Base-by-base conservation (phyloP, 2,797 vertebrate species). In the Hydrophis major region DNA sequence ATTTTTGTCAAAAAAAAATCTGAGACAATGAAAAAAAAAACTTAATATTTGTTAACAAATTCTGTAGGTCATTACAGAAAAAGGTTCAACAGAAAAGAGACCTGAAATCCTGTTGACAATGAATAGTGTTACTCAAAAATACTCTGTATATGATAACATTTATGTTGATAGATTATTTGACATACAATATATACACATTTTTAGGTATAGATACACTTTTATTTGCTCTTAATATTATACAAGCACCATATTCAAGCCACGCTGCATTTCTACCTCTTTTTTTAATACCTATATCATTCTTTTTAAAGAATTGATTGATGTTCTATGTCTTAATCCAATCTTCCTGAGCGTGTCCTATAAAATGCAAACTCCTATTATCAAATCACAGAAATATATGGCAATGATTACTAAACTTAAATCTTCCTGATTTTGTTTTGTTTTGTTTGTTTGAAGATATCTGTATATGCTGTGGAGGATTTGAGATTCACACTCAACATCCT, bases 391-490 rank as follows among this genome's bases (percentile, higher is more conserved):
- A 66, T 66, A 50, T 66, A 10, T 63, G 25, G 74, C 8, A 63
- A 27, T 12, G 2, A 55, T n/a, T 78, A 13, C 61, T 53, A 88
- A 20, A 25, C 47, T 78, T 90, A 92, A 42, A 32, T 86, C 37
- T 18, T 90, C 4, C 90, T 57, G 14, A 4, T 10, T 22, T 42
- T 56, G 50, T 2, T 90, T 87, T 78, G 1, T 66, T 90, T 94
- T 69, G 1, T 86, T 88, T 94, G 66, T 63, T 94, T 69, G 53
- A 5, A 96, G 94, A 97, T 78, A 56, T 95, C 47, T 96, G 94
- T 55, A 93, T 96, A 83, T 93, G 94, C 22, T 94, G 95, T 7
- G 95, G 94, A 1, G 94, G 91, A 10, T 47, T 96, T 86, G 93
- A 90, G 90, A 91, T 94, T 94, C 69, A 92, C n/a, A 78, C 60